Base-by-base conservation (phyloP, 1,140 invertebrate genomes). In the Drosophila nasuta region DNA sequence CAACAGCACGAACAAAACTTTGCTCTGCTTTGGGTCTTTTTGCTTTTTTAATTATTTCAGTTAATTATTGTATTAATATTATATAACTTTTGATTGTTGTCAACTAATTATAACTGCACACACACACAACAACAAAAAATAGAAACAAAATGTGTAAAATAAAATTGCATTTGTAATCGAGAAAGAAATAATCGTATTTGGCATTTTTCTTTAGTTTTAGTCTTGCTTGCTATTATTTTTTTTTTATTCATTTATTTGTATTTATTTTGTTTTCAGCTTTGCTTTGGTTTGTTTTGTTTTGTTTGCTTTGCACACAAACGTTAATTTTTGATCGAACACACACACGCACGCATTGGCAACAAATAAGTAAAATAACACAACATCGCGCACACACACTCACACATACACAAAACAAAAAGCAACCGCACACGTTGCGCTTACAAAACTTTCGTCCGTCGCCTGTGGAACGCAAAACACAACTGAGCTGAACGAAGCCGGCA, bases 381-480 rank as follows among this genome's bases (percentile, higher is more conserved):
- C 28, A 75, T 25, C 20, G 20, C 20, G 20, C 28, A 60, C 67
- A 54, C 62, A 43, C 25, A 59, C 1, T 1, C 54, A 6, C 20
- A 25, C 20, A 25, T 25, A 25, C 20, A 25, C 20, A 59, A 30
- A 20, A 35, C 48, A 45, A 57, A 58, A 35, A 43, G 35, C 17
- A 58, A 75, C 67, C 60, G 62, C 56, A 46, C 66, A 33, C 49
- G 60, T 8, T 45, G 59, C 68, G 68, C 74, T 76, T 66, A 65
- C 74, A 72, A 72, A 76, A 76, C 45, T 72, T 76, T 64, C 74
- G 74, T 76, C 74, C 62, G 74, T 72, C 74, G 74, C 48, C 56
- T 76, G 68, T 72, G 74, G 74, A 76, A 76, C 74, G 62, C 69
- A 76, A 76, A 76, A 66, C 49, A 76, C 60, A 71, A 75, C 73